phyloP scores from a whole-genome alignment of 2,113 vertebrate species.

The Chloropsis hardwickii region DNA sequence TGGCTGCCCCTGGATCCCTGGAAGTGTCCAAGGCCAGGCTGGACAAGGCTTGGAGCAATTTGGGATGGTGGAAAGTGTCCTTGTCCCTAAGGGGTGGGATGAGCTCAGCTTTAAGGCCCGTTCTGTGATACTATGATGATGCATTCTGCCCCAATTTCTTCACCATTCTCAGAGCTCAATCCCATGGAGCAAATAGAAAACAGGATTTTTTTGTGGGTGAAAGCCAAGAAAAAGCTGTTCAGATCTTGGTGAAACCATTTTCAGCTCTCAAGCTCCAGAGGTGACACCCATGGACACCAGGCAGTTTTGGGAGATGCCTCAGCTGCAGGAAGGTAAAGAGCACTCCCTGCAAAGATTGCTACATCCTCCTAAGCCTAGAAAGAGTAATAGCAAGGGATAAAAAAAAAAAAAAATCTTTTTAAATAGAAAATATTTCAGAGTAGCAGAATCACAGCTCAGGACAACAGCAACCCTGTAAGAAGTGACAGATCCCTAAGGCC shows the following conservation, averaged over 20 bases:
- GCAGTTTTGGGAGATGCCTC: neutral
- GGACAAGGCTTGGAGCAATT: accelerated
- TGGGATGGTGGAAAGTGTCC: neutral
- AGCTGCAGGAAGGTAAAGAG: neutral
- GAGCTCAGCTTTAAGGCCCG: neutral
- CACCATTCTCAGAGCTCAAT: neutral
- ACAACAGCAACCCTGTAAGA: neutral
- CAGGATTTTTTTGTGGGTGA: neutral
- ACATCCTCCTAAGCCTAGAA: neutral
- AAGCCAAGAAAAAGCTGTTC: neutral
- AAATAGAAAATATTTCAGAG: neutral
- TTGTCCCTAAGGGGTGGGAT: neutral
- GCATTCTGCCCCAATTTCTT: neutral
- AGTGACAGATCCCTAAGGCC: neutral
- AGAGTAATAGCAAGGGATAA: neutral
- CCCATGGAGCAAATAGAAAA: neutral
- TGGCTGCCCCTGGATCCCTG: neutral
- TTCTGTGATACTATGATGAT: neutral
- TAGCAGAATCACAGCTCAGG: neutral
- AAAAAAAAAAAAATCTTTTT: neutral
- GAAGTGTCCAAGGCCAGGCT: neutral
- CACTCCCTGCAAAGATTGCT: no score
- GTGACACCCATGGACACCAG: neutral
- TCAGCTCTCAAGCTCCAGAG: neutral
- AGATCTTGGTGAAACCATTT: neutral